Evolutionary conservation across 1,140 invertebrate genomes (phyloP).

Genomic region (Eupeodes corollae): DNA sequence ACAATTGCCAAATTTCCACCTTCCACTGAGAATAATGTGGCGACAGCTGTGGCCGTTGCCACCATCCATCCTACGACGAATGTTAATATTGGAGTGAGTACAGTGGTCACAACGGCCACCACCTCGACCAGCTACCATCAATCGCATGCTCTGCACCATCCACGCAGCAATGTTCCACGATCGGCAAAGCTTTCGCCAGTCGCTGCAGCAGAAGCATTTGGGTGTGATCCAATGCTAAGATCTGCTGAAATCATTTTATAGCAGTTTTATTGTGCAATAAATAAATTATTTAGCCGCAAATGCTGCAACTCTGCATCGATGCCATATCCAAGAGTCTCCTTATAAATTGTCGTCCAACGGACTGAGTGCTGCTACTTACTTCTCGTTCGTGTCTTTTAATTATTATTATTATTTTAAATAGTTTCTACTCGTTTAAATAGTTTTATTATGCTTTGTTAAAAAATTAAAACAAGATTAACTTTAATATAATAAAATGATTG

Average conservation of each 20-base stretch:
- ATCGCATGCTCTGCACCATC: constrained; percentile 12
- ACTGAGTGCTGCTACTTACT: no score
- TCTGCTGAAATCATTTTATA: constrained; percentile 34
- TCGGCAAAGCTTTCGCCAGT: constrained; percentile 14
- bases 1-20: constrained; percentile 24
- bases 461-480: no score
- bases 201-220: constrained; percentile 9
- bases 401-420: no score
- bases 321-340: no score
- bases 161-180: constrained; percentile 8
- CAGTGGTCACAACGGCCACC: constrained; percentile 3
- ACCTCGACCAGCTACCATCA: constrained; percentile 15
- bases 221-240: constrained; percentile 26
- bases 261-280: constrained; percentile 3
- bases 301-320: no score
- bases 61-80: constrained; percentile 7
- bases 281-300: no score
- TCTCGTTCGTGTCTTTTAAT: no score
- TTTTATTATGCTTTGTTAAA: no score
- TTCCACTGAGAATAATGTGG: background rate
- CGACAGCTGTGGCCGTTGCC: constrained; percentile 3
- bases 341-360: no score
- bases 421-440: no score
- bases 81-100: no score
- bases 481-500: no score